Percentiles rank a stretch among this genome's conserved stretches.
phyloP scores from a whole-genome alignment of 2,797 vertebrate genomes.

The Tamandua tetradactyla region DNA sequence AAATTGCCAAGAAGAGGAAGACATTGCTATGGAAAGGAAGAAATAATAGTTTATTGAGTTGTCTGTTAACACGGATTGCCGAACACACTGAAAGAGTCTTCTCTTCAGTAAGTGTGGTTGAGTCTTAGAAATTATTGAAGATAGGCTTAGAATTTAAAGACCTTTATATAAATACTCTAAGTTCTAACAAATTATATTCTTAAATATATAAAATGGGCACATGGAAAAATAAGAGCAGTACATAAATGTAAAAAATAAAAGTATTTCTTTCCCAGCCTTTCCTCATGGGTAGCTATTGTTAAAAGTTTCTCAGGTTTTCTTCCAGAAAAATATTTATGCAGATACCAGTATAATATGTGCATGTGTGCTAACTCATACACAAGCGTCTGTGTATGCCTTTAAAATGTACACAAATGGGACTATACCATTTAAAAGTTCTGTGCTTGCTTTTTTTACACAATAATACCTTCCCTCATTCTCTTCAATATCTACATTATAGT shows the following conservation, averaged over 20 bases:
- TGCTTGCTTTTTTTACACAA: neutral
- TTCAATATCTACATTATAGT: neutral
- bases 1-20: neutral
- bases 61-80: neutral
- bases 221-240: neutral
- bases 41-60: neutral
- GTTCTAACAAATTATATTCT: neutral
- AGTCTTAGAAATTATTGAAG: constrained; percentile 9
- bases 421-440: neutral
- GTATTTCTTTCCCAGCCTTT: neutral
- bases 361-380: neutral
- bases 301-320: neutral
- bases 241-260: neutral
- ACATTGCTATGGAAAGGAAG: neutral
- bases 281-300: neutral
- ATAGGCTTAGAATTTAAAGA: neutral
- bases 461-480: neutral
- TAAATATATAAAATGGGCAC: neutral
- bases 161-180: neutral
- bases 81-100: neutral
- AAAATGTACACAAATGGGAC: neutral
- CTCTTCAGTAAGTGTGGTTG: neutral
- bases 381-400: neutral
- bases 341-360: neutral
- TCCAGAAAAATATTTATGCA: neutral